A percentile compares a stretch with the other conserved stretches of the same genome.
These are phyloP conservation scores for Drosophila kepulauana DNA, from an alignment of 1,140 invertebrate species.

Conservation along the genomic window DNA sequence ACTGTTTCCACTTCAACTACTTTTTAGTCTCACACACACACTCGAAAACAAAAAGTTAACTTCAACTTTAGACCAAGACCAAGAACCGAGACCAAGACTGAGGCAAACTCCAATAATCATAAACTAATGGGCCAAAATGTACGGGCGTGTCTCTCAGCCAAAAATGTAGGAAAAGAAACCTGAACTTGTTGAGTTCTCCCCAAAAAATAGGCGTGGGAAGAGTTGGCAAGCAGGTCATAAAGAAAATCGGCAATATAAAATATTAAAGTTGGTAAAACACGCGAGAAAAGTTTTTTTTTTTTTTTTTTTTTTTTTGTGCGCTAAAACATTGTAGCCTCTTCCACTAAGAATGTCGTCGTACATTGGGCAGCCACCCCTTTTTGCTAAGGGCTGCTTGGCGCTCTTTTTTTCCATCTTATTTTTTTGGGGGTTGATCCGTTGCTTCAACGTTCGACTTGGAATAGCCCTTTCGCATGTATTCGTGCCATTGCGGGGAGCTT, in stretches of 20 bases:
- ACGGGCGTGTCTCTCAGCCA: conserved; percentile 65
- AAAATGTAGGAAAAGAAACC: conserved; percentile 26
- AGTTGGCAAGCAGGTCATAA: conserved; percentile 53
- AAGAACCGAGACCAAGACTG: not conserved
- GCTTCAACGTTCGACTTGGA: conserved; percentile 17
- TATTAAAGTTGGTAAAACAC: conserved; percentile 81
- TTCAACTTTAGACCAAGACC: conserved; percentile 10
- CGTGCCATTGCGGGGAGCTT: conserved; percentile 61
- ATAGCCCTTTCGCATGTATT: conserved; percentile 72
- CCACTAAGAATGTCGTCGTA: too few species aligned
- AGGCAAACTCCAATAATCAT: conserved; percentile 74
- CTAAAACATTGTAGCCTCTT: too few species aligned
- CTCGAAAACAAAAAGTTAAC: not conserved
- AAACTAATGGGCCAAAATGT: conserved; percentile 69
- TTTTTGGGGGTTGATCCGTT: conserved; percentile 62
- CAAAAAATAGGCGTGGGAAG: not conserved
- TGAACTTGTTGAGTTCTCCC: conserved; percentile 70
- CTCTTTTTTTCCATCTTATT: not conserved
- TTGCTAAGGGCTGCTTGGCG: not conserved
- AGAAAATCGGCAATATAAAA: conserved; percentile 80
- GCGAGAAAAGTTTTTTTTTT: too few species aligned
- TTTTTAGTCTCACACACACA: too few species aligned
- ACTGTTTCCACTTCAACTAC: not conserved
- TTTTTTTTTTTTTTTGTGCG: too few species aligned
- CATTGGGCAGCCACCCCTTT: conserved; percentile 27